Percentiles rank a stretch among this genome's conserved stretches.
These are phyloP conservation scores for Lethocerus indicus DNA, from an alignment of 1,140 invertebrate genomes.

Conservation along the genomic window DNA sequence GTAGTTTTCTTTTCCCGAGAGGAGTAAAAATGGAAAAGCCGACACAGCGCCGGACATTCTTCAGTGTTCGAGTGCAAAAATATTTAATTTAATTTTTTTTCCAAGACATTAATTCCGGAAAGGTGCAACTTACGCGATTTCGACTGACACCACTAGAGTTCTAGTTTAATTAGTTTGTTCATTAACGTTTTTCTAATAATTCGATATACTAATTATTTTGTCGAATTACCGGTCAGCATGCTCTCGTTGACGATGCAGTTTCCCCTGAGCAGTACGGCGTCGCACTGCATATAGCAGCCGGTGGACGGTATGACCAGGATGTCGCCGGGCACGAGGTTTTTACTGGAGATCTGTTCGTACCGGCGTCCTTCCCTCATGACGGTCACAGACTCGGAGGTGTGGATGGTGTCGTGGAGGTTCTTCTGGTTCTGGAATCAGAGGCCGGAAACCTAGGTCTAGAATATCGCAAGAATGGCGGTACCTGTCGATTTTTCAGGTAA, in stretches of 20 bases:
- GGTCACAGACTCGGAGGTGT: conserved; percentile 39
- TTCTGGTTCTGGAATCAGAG: conserved; percentile 45
- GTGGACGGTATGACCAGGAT: conserved; percentile 70
- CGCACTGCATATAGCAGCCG: conserved; percentile 76
- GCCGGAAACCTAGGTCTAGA: too few species aligned
- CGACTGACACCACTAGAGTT: too few species aligned
- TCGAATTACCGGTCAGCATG: conserved; percentile 75
- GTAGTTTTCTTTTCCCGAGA: too few species aligned
- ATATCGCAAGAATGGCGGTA: too few species aligned
- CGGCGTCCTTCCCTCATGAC: conserved; percentile 26
- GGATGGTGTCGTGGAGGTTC: conserved; percentile 48
- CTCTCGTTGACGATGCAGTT: conserved; percentile 90
- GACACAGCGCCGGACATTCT: too few species aligned
- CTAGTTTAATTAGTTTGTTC: too few species aligned
- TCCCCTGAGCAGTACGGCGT: conserved; percentile 75
- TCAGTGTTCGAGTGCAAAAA: too few species aligned
- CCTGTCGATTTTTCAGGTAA: too few species aligned
- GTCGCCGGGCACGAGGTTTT: conserved; percentile 79
- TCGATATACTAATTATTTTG: background rate
- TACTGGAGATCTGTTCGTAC: conserved; percentile 29
- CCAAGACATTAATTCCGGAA: too few species aligned
- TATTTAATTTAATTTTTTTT: too few species aligned
- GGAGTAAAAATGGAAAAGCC: too few species aligned
- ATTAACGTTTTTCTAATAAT: background rate
- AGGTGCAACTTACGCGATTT: too few species aligned